Base-by-base conservation (phyloP, 2,888 invertebrate genomes). In the Athalia cordata region DNA sequence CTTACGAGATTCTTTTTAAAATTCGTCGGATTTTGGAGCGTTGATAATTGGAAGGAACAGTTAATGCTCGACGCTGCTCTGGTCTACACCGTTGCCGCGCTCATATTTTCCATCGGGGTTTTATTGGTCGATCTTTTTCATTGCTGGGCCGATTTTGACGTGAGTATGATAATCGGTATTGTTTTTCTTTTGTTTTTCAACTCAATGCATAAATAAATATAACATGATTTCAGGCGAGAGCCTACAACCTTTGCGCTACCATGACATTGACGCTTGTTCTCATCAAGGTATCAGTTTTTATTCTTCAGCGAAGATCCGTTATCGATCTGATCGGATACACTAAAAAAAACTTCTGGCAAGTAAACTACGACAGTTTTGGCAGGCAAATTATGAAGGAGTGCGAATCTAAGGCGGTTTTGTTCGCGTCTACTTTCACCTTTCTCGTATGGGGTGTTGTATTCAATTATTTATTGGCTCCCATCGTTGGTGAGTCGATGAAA, bases 11-110 rank as follows among this genome's bases (percentile, higher is more conserved):
- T 84, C 9, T 82, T 81, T 8, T 80, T 85, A 84, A 84, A 80
- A 59, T 57, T 81, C 13, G 80, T 81, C 2, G 85, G 85, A 0
- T 83, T 84, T 59, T 86, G 85, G 86, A 29, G 77, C 9, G 78
- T 81, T 5, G 65, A 75, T 0, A 80, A 78, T 15, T 11, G 57
- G 5, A 52, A 15, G 4, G 81, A 85, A 49, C 64, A 82, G 77
- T 70, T 77, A 0, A 4, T 78, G 0, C 79, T 82, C 47, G 74
- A 75, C 0, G 0, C 76, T 0, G 81, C 82, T 1, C 47, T 83
- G 0, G 13, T n/a, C 47, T 84, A 84, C 5, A 82, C 85, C 0
- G n/a, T 84, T 11, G 4, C 45, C 6, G 68, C 78, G 0, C 11
- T 82, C 0, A 0, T 80, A 0, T 68, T 83, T 5, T 82, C 82